Base-by-base conservation (phyloP, 2,888 invertebrate genomes). In the Ichneumon xanthorius region DNA sequence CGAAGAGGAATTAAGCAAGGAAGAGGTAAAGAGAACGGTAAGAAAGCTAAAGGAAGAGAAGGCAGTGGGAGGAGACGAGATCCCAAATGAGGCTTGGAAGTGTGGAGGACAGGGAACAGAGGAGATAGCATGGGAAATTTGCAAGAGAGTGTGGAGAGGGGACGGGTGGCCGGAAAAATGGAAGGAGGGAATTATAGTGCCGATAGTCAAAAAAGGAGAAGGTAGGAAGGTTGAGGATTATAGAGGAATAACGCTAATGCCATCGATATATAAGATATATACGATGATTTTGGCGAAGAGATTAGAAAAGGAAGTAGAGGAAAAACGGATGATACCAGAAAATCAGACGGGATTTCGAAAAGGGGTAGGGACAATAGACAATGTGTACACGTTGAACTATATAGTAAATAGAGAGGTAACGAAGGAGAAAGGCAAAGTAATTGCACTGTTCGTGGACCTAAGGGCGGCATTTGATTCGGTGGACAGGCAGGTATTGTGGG, bases 181-280 rank as follows among this genome's bases (percentile, higher is more conserved):
- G 81, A 80, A 58, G 7, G 71, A 26, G 16, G 75, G 72, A 0
- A 26, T 67, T 5, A 61, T 85, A 3, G 40, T 11, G 0, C 85
- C 82, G 3, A 68, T 84, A 61, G 22, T 58, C 0, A 83, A 85
- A 26, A 81, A 83, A 55, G 82, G 83, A 14, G 79, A 83, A 11
- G 61, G 37, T 9, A 14, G 33, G 5, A 58, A 48, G 11, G 72
- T 61, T 7, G 61, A 45, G 16, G 80, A 87, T 14, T 82, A 87
- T 26, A 87, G 80, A 22, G 82, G 77, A 1, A 71, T 82, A 7
- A 77, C 85, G 19, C n/a, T n/a, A n/a, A n/a, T n/a, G 30, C 58
- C 75, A 19, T 71, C n/a, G n/a, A n/a, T n/a, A n/a, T n/a, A n/a
- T n/a, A n/a, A n/a, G n/a, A n/a, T n/a, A n/a, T n/a, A n/a, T 6